Conservation (phyloP, 2,888 invertebrate species). For the Dorcus hopei region DNA sequence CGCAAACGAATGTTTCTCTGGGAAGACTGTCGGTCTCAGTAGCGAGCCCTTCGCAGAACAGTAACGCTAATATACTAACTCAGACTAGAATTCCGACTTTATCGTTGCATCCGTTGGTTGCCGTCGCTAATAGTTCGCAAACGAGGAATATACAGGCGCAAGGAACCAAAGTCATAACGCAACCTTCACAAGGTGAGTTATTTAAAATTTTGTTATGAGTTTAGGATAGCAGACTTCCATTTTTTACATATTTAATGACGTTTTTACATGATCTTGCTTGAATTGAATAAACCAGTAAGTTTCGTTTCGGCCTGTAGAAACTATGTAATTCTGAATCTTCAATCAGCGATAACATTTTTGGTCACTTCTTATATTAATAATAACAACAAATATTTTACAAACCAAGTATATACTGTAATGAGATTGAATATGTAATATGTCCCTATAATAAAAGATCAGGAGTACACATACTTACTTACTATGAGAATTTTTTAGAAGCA, state of each 20-base stretch:
- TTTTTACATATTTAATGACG: neutral
- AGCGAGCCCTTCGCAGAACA: constrained; percentile 32
- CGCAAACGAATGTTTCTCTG: constrained; percentile 38
- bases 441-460: no score
- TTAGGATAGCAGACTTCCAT: neutral
- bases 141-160: constrained; percentile 37
- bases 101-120: constrained; percentile 42
- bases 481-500: no score
- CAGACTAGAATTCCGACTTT: constrained; percentile 42
- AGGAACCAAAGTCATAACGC: constrained; percentile 47
- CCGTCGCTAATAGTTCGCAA: constrained; percentile 39
- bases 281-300: no score
- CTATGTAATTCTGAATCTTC: no score
- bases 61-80: constrained; percentile 34
- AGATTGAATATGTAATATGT: no score
- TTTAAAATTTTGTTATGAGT: neutral
- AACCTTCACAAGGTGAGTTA: constrained; percentile 41
- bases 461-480: no score
- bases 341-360: no score
- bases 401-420: no score
- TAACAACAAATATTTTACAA: no score
- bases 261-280: no score
- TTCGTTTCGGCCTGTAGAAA: no score
- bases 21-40: constrained; percentile 39
- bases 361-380: no score